These are phyloP conservation scores for Lophius piscatorius DNA, from an alignment of 2,113 vertebrate species.

Conservation along the genomic window DNA sequence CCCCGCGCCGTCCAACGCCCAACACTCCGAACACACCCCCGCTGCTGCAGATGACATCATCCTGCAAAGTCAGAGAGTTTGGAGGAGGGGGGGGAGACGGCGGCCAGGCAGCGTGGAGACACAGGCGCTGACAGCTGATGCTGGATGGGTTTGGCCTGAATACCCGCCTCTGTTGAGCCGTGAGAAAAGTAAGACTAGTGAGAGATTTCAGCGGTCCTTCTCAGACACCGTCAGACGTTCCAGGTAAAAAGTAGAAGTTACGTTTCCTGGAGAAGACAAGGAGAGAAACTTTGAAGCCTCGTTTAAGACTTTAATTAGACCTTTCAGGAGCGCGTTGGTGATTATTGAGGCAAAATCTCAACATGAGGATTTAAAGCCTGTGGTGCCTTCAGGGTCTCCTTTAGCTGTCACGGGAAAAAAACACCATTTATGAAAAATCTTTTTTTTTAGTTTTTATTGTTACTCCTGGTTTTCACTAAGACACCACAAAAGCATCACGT, in stretches of 20 bases:
- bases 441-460: too few species aligned
- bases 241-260: conserved; percentile 32
- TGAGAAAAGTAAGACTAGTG: conserved; percentile 51
- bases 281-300: conserved; percentile 18
- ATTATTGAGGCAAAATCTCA: conserved; percentile 38
- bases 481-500: too few species aligned
- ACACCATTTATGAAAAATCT: too few species aligned
- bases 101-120: too few species aligned
- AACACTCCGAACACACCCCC: conserved; percentile 41
- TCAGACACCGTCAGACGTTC: conserved; percentile 45
- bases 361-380: too few species aligned
- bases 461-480: too few species aligned
- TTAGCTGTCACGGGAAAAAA: too few species aligned
- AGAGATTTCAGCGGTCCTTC: conserved; percentile 43
- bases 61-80: conserved; percentile 38
- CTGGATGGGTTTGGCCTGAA: conserved; percentile 33
- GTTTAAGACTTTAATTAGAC: conserved; percentile 41
- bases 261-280: conserved; percentile 15
- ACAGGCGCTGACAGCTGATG: conserved; percentile 53
- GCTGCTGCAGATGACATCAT: conserved; percentile 65
- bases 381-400: too few species aligned
- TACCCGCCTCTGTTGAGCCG: conserved; percentile 36
- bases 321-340: conserved; percentile 46
- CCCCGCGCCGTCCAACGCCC: conserved; percentile 11
- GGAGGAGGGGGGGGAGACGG: conserved; percentile 48